Evolutionary conservation across 1,140 invertebrate genomes (phyloP).

Genomic region (Belonocnema kinseyi): DNA sequence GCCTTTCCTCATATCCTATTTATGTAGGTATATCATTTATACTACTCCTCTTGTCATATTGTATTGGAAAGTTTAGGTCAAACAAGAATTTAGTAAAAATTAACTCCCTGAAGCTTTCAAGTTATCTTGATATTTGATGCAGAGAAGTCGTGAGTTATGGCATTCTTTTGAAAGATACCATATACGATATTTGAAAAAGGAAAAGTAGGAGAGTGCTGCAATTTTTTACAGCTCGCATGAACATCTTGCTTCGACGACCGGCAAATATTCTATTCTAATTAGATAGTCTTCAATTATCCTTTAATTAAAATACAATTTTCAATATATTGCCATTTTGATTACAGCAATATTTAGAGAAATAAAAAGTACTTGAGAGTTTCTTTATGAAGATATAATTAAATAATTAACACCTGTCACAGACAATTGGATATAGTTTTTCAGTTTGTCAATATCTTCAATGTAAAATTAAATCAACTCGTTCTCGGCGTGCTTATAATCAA

Average conservation of each 20-base stretch:
- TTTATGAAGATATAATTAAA: not conserved
- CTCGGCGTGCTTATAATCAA: conserved; percentile 6
- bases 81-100: not conserved
- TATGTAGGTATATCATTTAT: too few relatives aligned
- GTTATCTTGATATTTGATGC: not conserved
- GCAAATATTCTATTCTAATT: conserved; percentile 12
- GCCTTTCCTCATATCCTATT: too few relatives aligned
- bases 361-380: not conserved
- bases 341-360: not conserved
- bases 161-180: conserved; percentile 3
- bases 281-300: not conserved
- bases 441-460: not conserved
- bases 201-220: not conserved
- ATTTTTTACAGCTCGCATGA: conserved; percentile 9
- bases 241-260: conserved; percentile 9
- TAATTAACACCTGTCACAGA: conserved; percentile 11
- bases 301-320: not conserved
- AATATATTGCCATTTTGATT: not conserved
- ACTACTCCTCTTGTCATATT: too few relatives aligned
- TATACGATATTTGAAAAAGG: not conserved
- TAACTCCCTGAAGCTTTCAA: not conserved
- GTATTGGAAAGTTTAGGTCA: too few relatives aligned
- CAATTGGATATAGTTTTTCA: conserved; percentile 4
- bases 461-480: conserved; percentile 22
- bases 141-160: not conserved